phyloP scores from a whole-genome alignment of 2,113 vertebrate species.

The Anhinga anhinga region DNA sequence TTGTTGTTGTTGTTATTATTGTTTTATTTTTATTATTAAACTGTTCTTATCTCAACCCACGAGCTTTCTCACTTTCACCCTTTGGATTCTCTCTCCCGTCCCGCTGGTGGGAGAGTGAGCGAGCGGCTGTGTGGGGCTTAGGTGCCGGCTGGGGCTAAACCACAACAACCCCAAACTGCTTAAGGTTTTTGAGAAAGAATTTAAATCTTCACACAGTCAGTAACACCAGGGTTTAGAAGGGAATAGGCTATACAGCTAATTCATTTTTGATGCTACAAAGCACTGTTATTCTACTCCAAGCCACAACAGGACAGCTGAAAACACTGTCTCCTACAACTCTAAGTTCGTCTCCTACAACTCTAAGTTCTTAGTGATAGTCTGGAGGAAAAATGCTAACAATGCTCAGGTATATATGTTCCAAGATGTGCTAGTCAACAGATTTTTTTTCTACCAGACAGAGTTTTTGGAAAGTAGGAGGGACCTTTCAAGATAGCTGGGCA shows the following conservation, averaged over 20 bases:
- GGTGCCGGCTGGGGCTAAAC: too few relatives aligned
- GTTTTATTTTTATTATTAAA: too few relatives aligned
- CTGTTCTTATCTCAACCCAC: too few relatives aligned
- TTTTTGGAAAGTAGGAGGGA: not conserved
- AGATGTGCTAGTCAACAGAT: not conserved
- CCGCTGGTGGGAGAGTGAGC: too few relatives aligned
- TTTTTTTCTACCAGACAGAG: not conserved
- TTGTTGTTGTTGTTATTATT: too few relatives aligned
- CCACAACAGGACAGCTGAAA: not conserved
- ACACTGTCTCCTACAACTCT: not conserved
- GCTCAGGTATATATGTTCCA: not conserved
- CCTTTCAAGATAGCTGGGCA: not conserved
- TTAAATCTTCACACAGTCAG: not conserved
- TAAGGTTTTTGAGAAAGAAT: not conserved
- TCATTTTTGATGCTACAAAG: not conserved
- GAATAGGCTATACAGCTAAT: not conserved
- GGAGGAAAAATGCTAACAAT: not conserved
- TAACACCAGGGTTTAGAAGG: not conserved
- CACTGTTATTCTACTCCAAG: not conserved
- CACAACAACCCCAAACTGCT: not conserved
- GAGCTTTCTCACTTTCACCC: too few relatives aligned
- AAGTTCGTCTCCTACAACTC: not conserved
- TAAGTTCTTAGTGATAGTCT: not conserved
- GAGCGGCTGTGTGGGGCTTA: too few relatives aligned
- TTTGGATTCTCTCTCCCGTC: too few relatives aligned